phyloP scores from a whole-genome alignment of 2,888 invertebrate genomes.

The Ypsolopha scabrella region DNA sequence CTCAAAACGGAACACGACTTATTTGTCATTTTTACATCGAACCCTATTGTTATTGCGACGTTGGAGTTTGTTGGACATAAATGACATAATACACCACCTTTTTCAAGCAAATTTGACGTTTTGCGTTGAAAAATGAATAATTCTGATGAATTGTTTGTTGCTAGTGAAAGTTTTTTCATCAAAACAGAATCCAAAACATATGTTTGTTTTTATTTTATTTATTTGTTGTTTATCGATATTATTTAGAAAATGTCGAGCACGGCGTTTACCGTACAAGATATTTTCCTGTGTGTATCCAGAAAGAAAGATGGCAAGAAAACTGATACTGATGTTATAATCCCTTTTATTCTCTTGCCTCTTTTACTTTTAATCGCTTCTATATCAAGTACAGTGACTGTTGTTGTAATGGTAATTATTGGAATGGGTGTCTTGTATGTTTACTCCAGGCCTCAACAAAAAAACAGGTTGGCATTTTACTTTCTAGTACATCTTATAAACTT shows the following conservation, averaged over 20 bases:
- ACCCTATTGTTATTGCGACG: too few relatives aligned
- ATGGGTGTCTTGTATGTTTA: conserved; percentile 55
- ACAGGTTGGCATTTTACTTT: conserved; percentile 29
- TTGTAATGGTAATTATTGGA: conserved; percentile 46
- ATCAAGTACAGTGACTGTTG: conserved; percentile 41
- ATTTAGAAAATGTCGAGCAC: conserved; percentile 26
- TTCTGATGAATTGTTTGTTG: too few relatives aligned
- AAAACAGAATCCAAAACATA: not conserved
- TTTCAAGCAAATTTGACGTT: too few relatives aligned
- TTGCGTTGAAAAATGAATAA: too few relatives aligned
- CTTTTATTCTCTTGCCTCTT: conserved; percentile 50
- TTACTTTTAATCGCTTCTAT: conserved; percentile 41
- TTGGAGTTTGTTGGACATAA: too few relatives aligned
- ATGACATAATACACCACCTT: too few relatives aligned
- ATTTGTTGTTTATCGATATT: too few relatives aligned
- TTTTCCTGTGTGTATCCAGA: conserved; percentile 29
- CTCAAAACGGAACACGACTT: too few relatives aligned
- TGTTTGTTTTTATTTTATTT: not conserved
- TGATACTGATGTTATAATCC: conserved; percentile 43
- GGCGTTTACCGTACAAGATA: conserved; percentile 39
- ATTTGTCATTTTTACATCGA: too few relatives aligned
- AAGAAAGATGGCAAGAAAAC: conserved; percentile 39
- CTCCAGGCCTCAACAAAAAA: conserved; percentile 54
- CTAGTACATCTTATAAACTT: too few relatives aligned
- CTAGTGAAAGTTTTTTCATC: too few relatives aligned